Conservation (phyloP, 2,888 invertebrate genomes). For the Spisula solida region DNA sequence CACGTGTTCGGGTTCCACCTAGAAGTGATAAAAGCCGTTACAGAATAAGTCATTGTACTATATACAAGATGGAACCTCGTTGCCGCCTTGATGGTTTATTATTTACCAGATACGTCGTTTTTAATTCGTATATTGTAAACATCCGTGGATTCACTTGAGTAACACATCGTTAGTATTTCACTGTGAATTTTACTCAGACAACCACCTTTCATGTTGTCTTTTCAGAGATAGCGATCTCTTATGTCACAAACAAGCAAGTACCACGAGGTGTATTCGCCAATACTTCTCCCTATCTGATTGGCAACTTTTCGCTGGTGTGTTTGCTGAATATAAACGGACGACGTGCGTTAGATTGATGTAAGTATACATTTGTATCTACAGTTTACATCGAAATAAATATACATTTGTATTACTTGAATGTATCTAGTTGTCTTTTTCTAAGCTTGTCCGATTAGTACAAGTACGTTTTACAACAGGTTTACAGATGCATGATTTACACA, state of each 20-base stretch:
- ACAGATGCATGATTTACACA: no score
- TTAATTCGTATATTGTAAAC: not conserved
- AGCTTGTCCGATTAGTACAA: no score
- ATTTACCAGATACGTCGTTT: not conserved
- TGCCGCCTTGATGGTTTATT: not conserved
- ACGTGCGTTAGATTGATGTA: no score
- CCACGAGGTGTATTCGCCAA: not conserved
- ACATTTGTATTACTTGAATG: no score
- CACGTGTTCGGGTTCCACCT: no score
- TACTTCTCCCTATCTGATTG: not conserved
- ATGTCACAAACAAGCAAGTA: not conserved
- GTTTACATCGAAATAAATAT: no score
- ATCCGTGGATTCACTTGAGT: not conserved
- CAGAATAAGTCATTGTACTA: not conserved
- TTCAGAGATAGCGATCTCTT: not conserved
- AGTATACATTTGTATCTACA: no score
- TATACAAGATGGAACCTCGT: not conserved
- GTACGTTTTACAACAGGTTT: no score
- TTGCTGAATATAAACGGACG: not conserved
- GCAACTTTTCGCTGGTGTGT: not conserved
- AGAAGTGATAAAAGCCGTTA: not conserved
- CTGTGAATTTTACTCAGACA: not conserved
- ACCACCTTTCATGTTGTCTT: not conserved
- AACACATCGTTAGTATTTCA: not conserved
- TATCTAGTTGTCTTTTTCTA: no score